Base-by-base conservation (phyloP, 2,797 vertebrate species). In the Cirrhinus molitorella region DNA sequence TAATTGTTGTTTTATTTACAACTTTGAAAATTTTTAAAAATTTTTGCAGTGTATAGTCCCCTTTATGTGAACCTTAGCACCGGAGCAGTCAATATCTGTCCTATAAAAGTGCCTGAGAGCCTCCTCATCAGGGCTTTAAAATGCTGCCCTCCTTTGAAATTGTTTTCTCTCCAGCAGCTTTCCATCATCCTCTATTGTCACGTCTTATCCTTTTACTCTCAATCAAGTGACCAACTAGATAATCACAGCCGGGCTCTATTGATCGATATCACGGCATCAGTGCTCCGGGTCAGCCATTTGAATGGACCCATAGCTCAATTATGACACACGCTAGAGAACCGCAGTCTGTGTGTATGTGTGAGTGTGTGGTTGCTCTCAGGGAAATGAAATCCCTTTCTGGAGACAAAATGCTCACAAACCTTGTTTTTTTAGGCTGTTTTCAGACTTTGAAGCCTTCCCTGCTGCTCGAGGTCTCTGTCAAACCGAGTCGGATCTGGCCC, bases 181-280 rank as follows among this genome's bases (percentile, higher is more conserved):
- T 92, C 91, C 87, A 94, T 93, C 91, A 90, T 87, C 91, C 78
- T 89, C 88, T 85, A 87, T 88, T 90, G 88, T 89, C 75, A 72
- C 74, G 83, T 81, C 80, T 61, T 78, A 85, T 85, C 85, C 68
- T 61, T 76, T 84, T 87, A 89, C 82, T 70, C 81, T 88, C 83
- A 91, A 89, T 94, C 92, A 90, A 92, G 88, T 80, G 87, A 76
- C 81, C 51, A 79, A 86, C 82, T 80, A 63, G 80, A 86, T 89
- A 85, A 85, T 76, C 68, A 75, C 79, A 84, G 37, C 14, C 23
- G 31, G 47, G 68, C 51, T 55, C 61, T 84, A 25, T 53, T 49
- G 74, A 87, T 85, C 45, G 63, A 88, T 88, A 51, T 71, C 67
- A 81, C 49, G 10, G 25, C 74, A 66, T 87, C 61, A 43, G 49